Base-by-base conservation (phyloP, 1,140 invertebrate species). In the Drosophila sucinea region DNA sequence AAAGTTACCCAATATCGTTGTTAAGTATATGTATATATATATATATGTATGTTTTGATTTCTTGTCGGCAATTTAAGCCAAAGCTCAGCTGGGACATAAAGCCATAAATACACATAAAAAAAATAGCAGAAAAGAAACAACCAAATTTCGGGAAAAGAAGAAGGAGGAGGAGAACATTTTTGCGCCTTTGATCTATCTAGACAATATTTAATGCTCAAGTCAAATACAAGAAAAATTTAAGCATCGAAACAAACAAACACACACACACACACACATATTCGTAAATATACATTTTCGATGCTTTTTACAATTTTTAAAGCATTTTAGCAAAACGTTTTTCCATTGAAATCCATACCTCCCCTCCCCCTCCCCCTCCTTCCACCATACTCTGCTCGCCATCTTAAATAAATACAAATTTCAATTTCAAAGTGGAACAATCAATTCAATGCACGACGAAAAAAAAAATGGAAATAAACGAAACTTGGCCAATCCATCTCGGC, bases 11-110 rank as follows among this genome's bases (percentile, higher is more conserved):
- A 51, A 47, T 51, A 51, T 51, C 44, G 44, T 51, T 51, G 23
- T 25, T 25, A 27, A 7, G 44, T 27, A 27, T 51, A 10, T 10
- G 27, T 27, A 10, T 27, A 51, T 51, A 47, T 7, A 38, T 25
- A 25, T 60, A 2, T 35, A 38, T 33, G 8, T 23, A 51, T 51
- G 23, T 51, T 51, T 27, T 51, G 44, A 51, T 51, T 51, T 51
- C 44, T 51, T 51, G 44, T 51, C 44, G 44, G 44, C 44, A 51
- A 51, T 51, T 51, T 51, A 51, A 51, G 44, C 44, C 44, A 51
- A 51, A 51, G 25, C 44, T 51, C 44, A 51, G 44, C 44, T 51
- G 44, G 44, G 44, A 51, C 44, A 51, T 51, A 51, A 51, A 51
- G 44, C 44, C 44, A 51, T 51, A 51, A 51, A 51, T 51, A 51